Percentiles rank a stretch among this genome's conserved stretches.
phyloP scores from a whole-genome alignment of 2,888 invertebrate species.

The Coecobrya sp. region DNA sequence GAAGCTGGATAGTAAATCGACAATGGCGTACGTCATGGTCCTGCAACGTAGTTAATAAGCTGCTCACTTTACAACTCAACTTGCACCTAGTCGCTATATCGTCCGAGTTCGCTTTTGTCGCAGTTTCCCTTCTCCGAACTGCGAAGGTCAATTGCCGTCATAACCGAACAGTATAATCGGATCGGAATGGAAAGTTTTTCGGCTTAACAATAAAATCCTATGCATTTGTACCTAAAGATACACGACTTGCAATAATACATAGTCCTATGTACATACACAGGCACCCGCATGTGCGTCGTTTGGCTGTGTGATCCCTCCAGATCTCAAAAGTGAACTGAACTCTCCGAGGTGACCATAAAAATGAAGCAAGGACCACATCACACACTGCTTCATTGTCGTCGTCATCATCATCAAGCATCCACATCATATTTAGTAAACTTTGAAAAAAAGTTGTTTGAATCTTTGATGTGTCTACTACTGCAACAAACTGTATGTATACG shows the following conservation, averaged over 20 bases:
- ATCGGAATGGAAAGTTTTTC: not conserved
- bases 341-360: slow-evolving; percentile 77
- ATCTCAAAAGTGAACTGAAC: slow-evolving; percentile 80
- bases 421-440: slow-evolving; percentile 67
- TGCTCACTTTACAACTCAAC: slow-evolving; percentile 12
- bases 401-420: slow-evolving; percentile 50
- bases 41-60: not conserved
- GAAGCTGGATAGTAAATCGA: not conserved
- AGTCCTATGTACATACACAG: not conserved
- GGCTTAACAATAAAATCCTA: too few species aligned
- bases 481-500: not conserved
- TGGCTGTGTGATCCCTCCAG: slow-evolving; percentile 75
- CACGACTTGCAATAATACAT: not conserved
- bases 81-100: not conserved
- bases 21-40: not conserved
- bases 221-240: not conserved
- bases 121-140: not conserved
- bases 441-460: slow-evolving; percentile 70
- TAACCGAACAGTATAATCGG: not conserved
- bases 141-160: not conserved
- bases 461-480: slow-evolving; percentile 52
- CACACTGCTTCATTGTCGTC: slow-evolving; percentile 57
- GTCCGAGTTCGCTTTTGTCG: not conserved
- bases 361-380: slow-evolving; percentile 79
- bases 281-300: not conserved